phyloP scores from a whole-genome alignment of 2,797 vertebrate species.

The Cygnus olor region DNA sequence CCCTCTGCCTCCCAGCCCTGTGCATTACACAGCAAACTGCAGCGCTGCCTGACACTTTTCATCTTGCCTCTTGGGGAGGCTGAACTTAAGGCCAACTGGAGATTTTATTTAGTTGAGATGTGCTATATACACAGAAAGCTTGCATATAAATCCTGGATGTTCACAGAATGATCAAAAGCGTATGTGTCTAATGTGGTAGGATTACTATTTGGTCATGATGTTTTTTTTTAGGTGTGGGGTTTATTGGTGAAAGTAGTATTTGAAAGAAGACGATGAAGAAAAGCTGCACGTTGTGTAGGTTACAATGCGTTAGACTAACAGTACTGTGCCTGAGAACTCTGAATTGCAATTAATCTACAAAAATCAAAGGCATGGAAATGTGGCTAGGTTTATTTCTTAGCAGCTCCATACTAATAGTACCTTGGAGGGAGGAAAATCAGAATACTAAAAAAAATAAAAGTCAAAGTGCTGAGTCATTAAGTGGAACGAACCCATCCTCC shows the following conservation, averaged over 20 bases:
- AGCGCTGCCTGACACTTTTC: constrained; percentile 1
- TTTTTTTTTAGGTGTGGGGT: neutral
- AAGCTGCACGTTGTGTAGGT: neutral
- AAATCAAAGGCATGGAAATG: neutral
- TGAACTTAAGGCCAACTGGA: constrained; percentile 49
- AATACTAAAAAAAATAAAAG: neutral
- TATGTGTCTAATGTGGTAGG: neutral
- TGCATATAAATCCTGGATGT: constrained; percentile 42
- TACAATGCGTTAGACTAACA: neutral
- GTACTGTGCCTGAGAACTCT: neutral
- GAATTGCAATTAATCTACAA: neutral
- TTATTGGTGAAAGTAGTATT: neutral
- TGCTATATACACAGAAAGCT: neutral
- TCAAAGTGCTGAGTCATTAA: constrained; percentile 3
- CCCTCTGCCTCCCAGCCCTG: neutral
- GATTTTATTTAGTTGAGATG: constrained; percentile 29
- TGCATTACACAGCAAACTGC: neutral
- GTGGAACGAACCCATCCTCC: neutral
- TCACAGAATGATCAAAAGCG: constrained; percentile 35
- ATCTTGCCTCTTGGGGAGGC: constrained; percentile 56
- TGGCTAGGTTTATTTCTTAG: constrained; percentile 8
- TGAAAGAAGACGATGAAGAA: neutral
- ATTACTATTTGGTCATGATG: neutral
- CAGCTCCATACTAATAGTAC: neutral
- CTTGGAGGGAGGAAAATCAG: neutral